phyloP scores from a whole-genome alignment of 2,113 vertebrate genomes.

The mouse (Mus musculus) region GRCm39 chr6:58929001-58929500 shows the following conservation, averaged over 20 bases:
- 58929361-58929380: not conserved
- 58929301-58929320: not conserved
- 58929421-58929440: not conserved
- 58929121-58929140: not conserved
- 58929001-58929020: not conserved
- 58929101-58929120: not conserved
- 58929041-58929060: not conserved
- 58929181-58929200: not conserved
- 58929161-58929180: not conserved
- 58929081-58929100: not conserved
- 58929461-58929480: not conserved
- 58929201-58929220: conserved; percentile 47
- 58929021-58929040: not conserved
- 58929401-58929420: not conserved
- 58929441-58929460: not conserved
- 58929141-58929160: not conserved
- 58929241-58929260: not conserved
- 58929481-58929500: not conserved
- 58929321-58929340: not conserved
- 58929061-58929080: not conserved
- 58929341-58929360: not conserved
- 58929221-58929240: conserved; percentile 31
- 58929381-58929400: not conserved
- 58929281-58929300: not conserved
- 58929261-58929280: not conserved